Conservation (phyloP, 2,797 vertebrate genomes). For the Myotis findleyi region DNA sequence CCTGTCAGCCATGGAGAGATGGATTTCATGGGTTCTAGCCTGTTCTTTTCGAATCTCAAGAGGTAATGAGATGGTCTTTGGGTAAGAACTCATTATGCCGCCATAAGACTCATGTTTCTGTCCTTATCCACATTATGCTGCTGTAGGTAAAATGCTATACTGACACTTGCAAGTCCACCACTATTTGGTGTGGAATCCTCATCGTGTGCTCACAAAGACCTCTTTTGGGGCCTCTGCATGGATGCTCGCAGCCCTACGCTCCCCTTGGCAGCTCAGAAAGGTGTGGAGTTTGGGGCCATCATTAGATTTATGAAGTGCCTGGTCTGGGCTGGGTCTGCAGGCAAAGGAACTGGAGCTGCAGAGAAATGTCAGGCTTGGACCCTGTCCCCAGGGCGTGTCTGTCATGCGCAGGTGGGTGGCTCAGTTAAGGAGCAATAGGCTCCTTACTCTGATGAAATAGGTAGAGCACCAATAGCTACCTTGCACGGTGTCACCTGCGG, state of each 20-base stretch:
- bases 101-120: not conserved
- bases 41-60: not conserved
- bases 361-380: not conserved
- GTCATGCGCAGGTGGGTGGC: not conserved
- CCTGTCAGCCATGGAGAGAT: not conserved
- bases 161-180: not conserved
- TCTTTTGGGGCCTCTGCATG: not conserved
- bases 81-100: not conserved
- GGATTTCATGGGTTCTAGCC: not conserved
- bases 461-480: not conserved
- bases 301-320: not conserved
- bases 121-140: not conserved
- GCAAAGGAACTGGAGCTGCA: not conserved
- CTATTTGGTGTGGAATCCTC: not conserved
- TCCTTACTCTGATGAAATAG: not conserved
- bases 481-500: conserved; percentile 43
- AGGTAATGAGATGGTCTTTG: not conserved
- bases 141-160: not conserved
- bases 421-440: not conserved
- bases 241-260: accelerated
- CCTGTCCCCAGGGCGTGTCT: conserved; percentile 29
- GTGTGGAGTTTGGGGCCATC: not conserved
- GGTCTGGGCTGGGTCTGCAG: too few relatives aligned
- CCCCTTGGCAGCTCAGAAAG: not conserved
- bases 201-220: not conserved